Evolutionary conservation across 2,113 vertebrate genomes (phyloP).

Genomic region (Scatophagus argus): DNA sequence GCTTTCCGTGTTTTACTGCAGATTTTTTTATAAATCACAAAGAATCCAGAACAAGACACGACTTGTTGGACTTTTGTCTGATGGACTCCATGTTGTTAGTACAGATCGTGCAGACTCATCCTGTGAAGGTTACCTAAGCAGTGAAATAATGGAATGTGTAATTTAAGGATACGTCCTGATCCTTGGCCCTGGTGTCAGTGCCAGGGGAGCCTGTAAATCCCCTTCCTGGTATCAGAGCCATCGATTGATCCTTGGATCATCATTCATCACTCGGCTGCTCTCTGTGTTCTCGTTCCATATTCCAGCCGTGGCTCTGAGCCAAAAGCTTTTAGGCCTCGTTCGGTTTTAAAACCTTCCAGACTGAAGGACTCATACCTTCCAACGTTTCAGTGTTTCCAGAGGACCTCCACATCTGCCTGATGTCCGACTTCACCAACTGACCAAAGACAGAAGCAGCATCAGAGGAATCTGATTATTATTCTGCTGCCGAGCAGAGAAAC

Average conservation of each 20-base stretch:
- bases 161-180: constrained; percentile 48
- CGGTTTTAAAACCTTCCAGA: constrained; percentile 40
- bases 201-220: constrained; percentile 34
- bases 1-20: background rate
- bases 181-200: background rate
- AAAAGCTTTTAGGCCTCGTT: constrained; percentile 6
- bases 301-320: constrained; percentile 37
- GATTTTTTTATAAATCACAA: background rate
- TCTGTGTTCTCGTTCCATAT: constrained; percentile 10
- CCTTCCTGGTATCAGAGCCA: constrained; percentile 50
- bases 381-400: constrained; percentile 9
- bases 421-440: constrained; percentile 18
- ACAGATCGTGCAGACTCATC: background rate
- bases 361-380: constrained; percentile 27
- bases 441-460: constrained; percentile 23
- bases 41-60: background rate
- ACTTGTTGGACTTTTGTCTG: background rate
- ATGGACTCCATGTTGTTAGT: background rate
- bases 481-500: background rate
- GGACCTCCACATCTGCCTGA: constrained; percentile 23
- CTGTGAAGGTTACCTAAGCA: constrained; percentile 17
- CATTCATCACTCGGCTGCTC: constrained; percentile 14
- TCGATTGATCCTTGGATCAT: constrained; percentile 42
- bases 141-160: constrained; percentile 58
- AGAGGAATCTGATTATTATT: constrained; percentile 13